These are phyloP conservation scores for Aselliscus stoliczkanus DNA, from an alignment of 2,797 vertebrate species.

Conservation along the genomic window DNA sequence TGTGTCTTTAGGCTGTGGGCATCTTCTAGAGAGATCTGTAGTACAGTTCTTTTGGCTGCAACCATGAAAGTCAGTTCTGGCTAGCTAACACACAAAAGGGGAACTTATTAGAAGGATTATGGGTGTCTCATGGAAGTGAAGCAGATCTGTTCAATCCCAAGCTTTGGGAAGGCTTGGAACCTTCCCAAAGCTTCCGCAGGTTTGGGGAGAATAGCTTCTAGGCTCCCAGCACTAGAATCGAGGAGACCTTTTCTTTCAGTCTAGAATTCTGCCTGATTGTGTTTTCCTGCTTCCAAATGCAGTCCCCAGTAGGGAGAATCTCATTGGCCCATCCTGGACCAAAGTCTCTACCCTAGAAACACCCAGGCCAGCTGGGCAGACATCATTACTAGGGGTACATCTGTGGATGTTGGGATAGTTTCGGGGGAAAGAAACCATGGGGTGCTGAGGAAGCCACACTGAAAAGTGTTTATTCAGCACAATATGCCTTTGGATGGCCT, in stretches of 20 bases:
- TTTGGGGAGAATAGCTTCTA: background rate
- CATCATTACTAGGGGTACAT: background rate
- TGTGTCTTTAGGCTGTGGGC: background rate
- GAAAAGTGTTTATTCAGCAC: background rate
- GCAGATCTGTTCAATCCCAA: background rate
- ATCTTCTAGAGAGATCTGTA: background rate
- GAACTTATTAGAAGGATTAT: background rate
- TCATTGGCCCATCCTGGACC: background rate
- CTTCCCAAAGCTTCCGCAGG: background rate
- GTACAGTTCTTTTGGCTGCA: background rate
- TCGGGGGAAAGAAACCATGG: background rate
- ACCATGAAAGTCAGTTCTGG: background rate
- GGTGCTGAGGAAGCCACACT: background rate
- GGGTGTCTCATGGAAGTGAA: background rate
- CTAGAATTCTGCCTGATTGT: background rate
- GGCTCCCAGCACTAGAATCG: background rate
- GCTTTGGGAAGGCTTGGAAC: background rate
- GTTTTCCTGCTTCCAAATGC: background rate
- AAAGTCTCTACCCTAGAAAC: background rate
- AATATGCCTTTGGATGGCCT: too few species aligned
- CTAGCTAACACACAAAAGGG: background rate
- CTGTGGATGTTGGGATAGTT: background rate
- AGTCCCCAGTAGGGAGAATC: background rate
- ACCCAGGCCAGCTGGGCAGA: background rate
- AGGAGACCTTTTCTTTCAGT: background rate